Evolutionary conservation across 2,888 invertebrate genomes (phyloP).

Genomic region (Lasioglossum villosulum): DNA sequence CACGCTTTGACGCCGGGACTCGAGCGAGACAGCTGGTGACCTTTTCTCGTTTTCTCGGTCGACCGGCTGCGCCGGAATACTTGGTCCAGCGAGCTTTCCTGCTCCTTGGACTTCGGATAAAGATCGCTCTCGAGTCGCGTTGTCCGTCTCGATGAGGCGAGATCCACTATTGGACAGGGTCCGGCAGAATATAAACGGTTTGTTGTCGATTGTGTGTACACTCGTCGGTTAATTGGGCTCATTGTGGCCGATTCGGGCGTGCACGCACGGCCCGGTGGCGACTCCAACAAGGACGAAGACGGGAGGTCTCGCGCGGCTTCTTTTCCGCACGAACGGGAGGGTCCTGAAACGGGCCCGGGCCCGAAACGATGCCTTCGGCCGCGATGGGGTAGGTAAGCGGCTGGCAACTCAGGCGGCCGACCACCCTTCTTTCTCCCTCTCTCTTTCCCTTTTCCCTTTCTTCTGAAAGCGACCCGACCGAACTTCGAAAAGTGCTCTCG

Average conservation of each 20-base stretch:
- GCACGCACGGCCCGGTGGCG: slow-evolving; percentile 49
- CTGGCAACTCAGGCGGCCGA: neutral
- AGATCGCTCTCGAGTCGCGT: slow-evolving; percentile 60
- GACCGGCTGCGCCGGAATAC: slow-evolving; percentile 29
- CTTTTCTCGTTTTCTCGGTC: slow-evolving; percentile 32
- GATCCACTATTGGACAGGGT: neutral
- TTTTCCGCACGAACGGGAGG: neutral
- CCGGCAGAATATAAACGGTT: slow-evolving; percentile 69
- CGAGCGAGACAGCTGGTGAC: slow-evolving; percentile 55
- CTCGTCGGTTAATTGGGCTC: slow-evolving; percentile 81
- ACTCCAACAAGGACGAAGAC: slow-evolving; percentile 11
- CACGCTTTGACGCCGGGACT: slow-evolving; percentile 3
- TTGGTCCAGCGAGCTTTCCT: slow-evolving; percentile 26
- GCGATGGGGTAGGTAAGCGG: slow-evolving; percentile 13
- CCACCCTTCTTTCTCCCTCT: slow-evolving; percentile 8
- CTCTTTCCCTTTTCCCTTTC: slow-evolving; percentile 16
- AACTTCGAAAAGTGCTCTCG: slow-evolving; percentile 78
- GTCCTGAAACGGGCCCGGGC: neutral
- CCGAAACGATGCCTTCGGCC: neutral
- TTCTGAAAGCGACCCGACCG: slow-evolving; percentile 57
- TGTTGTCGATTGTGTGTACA: slow-evolving; percentile 80
- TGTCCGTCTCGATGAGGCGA: neutral
- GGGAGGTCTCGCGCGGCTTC: neutral
- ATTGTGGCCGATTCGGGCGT: slow-evolving; percentile 78
- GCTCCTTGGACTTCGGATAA: slow-evolving; percentile 57